These are phyloP conservation scores for Gorsachius goisagi DNA, from an alignment of 2,113 vertebrate genomes.

Conservation along the genomic window DNA sequence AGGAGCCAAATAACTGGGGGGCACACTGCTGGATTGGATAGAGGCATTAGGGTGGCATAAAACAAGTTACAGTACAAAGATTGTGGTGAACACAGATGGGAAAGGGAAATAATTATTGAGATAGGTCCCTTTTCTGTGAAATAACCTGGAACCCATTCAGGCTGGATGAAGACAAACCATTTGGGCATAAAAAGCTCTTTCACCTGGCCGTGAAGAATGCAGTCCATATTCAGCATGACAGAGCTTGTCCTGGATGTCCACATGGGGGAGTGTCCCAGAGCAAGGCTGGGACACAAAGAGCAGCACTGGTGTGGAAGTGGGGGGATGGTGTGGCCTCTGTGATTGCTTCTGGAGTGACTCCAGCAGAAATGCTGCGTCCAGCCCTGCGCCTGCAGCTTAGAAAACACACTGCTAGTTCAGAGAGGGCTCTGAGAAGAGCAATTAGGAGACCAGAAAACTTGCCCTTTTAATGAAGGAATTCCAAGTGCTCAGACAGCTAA, in stretches of 20 bases:
- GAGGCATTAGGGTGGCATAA: background rate
- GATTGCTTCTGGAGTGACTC: background rate
- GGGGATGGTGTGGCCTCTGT: background rate
- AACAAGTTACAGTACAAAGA: background rate
- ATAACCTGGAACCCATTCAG: background rate
- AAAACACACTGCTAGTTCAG: background rate
- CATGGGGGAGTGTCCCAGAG: background rate
- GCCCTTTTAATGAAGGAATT: background rate
- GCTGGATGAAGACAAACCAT: background rate
- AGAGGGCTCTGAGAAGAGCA: background rate
- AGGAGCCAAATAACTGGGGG: background rate
- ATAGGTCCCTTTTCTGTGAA: background rate
- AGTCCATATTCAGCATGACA: background rate
- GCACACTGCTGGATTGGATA: background rate
- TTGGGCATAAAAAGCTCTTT: background rate
- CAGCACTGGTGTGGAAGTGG: background rate
- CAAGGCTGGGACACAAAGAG: background rate
- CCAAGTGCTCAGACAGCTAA: background rate
- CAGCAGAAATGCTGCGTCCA: background rate
- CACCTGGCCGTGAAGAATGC: background rate
- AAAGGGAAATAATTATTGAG: background rate
- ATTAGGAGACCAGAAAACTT: background rate
- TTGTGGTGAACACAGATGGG: background rate
- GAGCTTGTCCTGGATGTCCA: background rate
- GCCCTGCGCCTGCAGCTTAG: background rate